A percentile compares a stretch with the other conserved stretches of the same genome.
phyloP scores from a whole-genome alignment of 92 coral and sea anemone genomes.

The Nematostella vectensis region DNA sequence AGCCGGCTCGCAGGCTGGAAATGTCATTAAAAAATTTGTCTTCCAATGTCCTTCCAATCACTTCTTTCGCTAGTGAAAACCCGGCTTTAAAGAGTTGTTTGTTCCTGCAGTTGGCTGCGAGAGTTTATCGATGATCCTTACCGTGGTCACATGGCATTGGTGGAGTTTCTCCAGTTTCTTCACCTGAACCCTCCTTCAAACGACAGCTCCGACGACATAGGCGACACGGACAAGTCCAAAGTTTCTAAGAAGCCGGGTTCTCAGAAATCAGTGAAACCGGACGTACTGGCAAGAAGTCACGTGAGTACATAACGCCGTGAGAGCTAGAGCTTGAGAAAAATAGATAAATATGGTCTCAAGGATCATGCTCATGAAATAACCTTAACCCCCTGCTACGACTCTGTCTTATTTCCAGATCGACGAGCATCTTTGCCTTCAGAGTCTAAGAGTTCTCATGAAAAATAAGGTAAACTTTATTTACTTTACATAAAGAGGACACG shows the following conservation, averaged over 20 bases:
- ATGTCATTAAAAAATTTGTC: too few species aligned
- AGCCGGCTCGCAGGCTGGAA: too few species aligned
- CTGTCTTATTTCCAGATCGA: constrained; percentile 48
- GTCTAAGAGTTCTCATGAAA: constrained; percentile 88
- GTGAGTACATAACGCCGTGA: too few species aligned
- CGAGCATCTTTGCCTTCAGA: constrained; percentile 91
- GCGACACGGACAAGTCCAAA: constrained; percentile 20
- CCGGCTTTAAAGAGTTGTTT: too few species aligned
- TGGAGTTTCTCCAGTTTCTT: constrained; percentile 81
- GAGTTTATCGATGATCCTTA: constrained; percentile 95
- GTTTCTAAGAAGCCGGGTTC: background rate
- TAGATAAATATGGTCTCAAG: too few species aligned
- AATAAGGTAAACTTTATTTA: constrained; percentile 98
- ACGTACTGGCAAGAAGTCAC: constrained; percentile 74
- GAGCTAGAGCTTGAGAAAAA: too few species aligned
- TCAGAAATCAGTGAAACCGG: constrained; percentile 49
- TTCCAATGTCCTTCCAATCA: too few species aligned
- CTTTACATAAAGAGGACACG: too few species aligned
- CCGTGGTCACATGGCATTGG: constrained; percentile 81
- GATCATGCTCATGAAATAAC: too few species aligned
- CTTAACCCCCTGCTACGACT: too few species aligned
- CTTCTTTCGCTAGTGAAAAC: too few species aligned
- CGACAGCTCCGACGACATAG: constrained; percentile 18
- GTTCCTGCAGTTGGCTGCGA: constrained; percentile 74
- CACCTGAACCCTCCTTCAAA: constrained; percentile 69